A percentile compares a stretch with the other conserved stretches of the same genome.
These are phyloP conservation scores for Caenorhabditis doughertyi DNA, from an alignment of 2,888 invertebrate genomes.

Conservation along the genomic window DNA sequence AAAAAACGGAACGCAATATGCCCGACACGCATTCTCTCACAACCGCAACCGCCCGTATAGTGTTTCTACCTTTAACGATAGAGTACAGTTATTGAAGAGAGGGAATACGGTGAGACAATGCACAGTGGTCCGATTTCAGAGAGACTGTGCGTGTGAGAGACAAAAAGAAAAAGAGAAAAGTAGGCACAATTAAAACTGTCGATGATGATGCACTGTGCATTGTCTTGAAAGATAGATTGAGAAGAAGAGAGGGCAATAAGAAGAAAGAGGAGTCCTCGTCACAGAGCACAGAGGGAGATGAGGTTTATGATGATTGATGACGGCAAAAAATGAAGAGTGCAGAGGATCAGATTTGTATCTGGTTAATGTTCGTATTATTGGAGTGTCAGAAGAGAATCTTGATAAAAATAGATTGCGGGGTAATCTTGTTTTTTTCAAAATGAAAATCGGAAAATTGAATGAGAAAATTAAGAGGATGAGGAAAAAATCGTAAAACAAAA, in stretches of 20 bases:
- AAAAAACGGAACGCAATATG: background rate
- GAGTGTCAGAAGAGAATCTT: too few relatives aligned
- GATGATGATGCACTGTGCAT: conserved; percentile 19
- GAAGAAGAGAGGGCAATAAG: background rate
- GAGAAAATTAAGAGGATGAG: too few relatives aligned
- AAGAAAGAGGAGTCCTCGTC: background rate
- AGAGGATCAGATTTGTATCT: background rate
- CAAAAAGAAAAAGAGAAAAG: background rate
- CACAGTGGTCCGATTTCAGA: conserved; percentile 33
- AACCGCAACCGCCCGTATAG: background rate
- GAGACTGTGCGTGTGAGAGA: background rate
- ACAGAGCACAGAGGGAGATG: background rate
- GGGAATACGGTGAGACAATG: background rate
- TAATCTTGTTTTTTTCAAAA: too few relatives aligned
- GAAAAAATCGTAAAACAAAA: background rate
- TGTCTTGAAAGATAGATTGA: conserved; percentile 9
- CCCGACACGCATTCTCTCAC: background rate
- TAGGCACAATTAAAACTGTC: conserved; percentile 1
- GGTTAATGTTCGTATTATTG: too few relatives aligned
- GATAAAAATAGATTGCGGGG: too few relatives aligned
- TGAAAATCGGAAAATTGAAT: too few relatives aligned
- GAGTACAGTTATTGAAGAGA: background rate
- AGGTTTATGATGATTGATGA: conserved; percentile 21
- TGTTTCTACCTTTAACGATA: background rate
- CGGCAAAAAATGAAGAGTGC: background rate